Evolutionary conservation across 2,797 vertebrate species (phyloP).

Genomic region (Phataginus tricuspis): DNA sequence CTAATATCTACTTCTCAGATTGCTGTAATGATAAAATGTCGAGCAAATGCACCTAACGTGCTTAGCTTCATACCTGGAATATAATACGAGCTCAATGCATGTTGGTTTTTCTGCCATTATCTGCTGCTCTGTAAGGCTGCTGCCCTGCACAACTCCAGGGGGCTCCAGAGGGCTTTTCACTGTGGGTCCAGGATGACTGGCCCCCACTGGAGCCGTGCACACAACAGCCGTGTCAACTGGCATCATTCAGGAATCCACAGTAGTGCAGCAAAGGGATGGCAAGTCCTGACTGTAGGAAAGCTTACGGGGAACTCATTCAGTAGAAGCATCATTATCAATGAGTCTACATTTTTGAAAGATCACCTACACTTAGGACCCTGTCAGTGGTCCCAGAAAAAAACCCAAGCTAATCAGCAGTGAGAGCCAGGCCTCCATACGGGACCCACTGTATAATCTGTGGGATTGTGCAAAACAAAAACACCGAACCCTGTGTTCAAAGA

Average conservation of each 20-base stretch:
- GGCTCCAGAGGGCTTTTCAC: neutral
- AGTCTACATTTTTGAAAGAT: neutral
- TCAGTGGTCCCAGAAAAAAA: neutral
- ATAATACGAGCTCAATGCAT: neutral
- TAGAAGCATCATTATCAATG: neutral
- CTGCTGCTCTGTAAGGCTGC: neutral
- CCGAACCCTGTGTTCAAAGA: neutral
- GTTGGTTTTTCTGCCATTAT: neutral
- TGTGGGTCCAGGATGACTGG: neutral
- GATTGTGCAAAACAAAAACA: neutral
- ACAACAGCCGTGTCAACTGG: neutral
- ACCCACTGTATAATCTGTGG: neutral
- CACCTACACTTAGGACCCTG: neutral
- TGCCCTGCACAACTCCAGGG: neutral
- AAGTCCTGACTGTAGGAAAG: neutral
- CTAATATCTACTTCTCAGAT: neutral
- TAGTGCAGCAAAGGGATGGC: neutral
- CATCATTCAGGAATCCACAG: neutral
- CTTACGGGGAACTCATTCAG: accelerated
- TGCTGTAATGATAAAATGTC: neutral
- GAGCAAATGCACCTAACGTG: neutral
- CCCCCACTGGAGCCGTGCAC: neutral
- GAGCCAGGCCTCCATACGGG: neutral
- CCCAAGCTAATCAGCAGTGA: neutral
- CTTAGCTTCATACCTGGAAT: neutral